Conservation (phyloP, 1,140 invertebrate species). For the Pseudomyrmex gracilis region DNA sequence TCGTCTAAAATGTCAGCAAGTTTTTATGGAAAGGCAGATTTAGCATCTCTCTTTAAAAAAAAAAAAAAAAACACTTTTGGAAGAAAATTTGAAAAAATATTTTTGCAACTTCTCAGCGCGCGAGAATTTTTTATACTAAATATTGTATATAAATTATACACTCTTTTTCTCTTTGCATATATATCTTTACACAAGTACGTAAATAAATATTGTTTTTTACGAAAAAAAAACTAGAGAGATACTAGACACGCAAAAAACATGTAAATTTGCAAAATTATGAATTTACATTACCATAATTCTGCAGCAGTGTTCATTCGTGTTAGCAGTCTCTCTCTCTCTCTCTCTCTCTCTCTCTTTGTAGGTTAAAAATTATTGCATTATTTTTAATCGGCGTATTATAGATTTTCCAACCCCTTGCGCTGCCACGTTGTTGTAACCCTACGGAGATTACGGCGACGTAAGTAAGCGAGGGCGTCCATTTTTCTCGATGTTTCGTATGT, state of each 20-base stretch:
- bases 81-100: not conserved
- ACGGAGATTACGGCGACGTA: not conserved
- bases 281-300: too few species aligned
- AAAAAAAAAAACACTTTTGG: not conserved
- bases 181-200: too few species aligned
- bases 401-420: slow-evolving; percentile 11
- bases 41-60: not conserved
- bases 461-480: not conserved
- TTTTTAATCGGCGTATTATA: slow-evolving; percentile 29
- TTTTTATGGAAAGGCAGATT: not conserved
- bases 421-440: not conserved
- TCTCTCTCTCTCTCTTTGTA: not conserved
- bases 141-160: not conserved
- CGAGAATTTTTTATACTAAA: not conserved
- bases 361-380: slow-evolving; percentile 19
- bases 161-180: not conserved
- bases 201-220: slow-evolving; percentile 1
- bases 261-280: slow-evolving; percentile 4
- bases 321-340: too few species aligned
- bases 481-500: slow-evolving; percentile 28
- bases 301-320: too few species aligned
- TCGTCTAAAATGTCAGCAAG: not conserved
- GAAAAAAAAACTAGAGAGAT: too few species aligned
- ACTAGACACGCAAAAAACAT: not conserved
- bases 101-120: slow-evolving; percentile 1